Base-by-base conservation (phyloP, 1,140 invertebrate genomes). In the Cecropterus lyciades region DNA sequence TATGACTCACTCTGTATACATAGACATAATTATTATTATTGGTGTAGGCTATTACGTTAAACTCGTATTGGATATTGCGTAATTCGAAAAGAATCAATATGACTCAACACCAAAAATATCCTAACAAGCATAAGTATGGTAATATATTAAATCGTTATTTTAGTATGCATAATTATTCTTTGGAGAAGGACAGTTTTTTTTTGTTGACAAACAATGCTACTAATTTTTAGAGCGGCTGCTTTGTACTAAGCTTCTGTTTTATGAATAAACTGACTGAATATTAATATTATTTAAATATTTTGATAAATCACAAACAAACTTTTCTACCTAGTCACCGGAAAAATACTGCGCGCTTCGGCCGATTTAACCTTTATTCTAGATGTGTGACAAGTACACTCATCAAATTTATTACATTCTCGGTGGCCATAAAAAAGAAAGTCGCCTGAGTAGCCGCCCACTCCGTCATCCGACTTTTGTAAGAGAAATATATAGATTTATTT, bases 371-470 rank as follows among this genome's bases (percentile, higher is more conserved):
- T 30, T 67, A 30, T 56, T 69, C 59, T 53, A 60, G 60, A 55
- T 37, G 40, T 64, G 53, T 70, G 70, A 75, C 73, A 72, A 62
- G 68, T 73, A 71, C 65, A 68, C 51, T 73, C 70, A 59, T 79
- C 70, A 67, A 75, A 79, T 80, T 74, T 83, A 87, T 86, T 74
- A 82, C 79, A 73, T 84, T 84, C 76, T 84, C 72, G 63, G 65
- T 81, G 65, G 70, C 77, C 73, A 85, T 89, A 87, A 91, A 90
- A 90, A 89, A 91, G 87, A 88, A 89, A 91, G 88, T 80, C 83
- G 76, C 72, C 70, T 75, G 76, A 75, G 71, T 57, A 73, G 65
- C 69, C 82, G 72, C 85, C 80, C 72, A 82, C 79, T 68, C 72
- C 66, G 65, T 67, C 76, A 77, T 79, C 73, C 72, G 75, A 84